Evolutionary conservation across 2,888 invertebrate species (phyloP), one percentile per base, ranked within the genome.

Genomic region (Tuberolachnus salignus): DNA sequence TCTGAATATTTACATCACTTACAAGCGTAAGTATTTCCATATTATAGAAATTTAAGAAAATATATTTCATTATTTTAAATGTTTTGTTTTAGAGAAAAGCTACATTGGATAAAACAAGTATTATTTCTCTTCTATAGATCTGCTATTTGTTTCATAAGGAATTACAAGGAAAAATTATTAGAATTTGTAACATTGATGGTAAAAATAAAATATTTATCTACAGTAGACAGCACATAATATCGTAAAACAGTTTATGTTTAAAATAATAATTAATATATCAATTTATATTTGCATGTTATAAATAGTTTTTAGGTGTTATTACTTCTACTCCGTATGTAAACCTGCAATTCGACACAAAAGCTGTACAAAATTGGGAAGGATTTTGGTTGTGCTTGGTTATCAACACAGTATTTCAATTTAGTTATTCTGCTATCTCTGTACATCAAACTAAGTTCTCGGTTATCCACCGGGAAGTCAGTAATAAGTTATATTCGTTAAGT

Each of bases 281-380:
- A n/a, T n/a, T n/a, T n/a, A n/a, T n/a, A n/a, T n/a, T n/a, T n/a
- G n/a, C n/a, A n/a, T 23, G 16, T 11, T 55, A 44, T 23, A n/a
- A n/a, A n/a, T n/a, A 78, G 78, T 78, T 69, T 78, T 78, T 78
- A 55, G 78, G 51, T 21, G 3, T 69, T 23, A 42, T 69, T 69
- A 49, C 21, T 59, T 13, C 78, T 42, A 51, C 51, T n/a, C 78
- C 78, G 1, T 78, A 69, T 49, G 49, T 59, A 42, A 78, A 78
- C 11, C 19, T 78, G 51, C 44, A 69, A 21, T 78, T 78, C 3
- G 78, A 78, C 51, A 78, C 78, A 16, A 69, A 69, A 59, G 67
- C 78, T 3, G 78, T 78, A 14, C 78, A 78, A 78, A 78, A 78
- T 67, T 78, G 78, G 78, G 26, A 78, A 61, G 78, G 78, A 14